Evolutionary conservation across 1,140 invertebrate species (phyloP), one percentile per base, ranked within the genome.

Genomic region (Brachionus rubens): DNA sequence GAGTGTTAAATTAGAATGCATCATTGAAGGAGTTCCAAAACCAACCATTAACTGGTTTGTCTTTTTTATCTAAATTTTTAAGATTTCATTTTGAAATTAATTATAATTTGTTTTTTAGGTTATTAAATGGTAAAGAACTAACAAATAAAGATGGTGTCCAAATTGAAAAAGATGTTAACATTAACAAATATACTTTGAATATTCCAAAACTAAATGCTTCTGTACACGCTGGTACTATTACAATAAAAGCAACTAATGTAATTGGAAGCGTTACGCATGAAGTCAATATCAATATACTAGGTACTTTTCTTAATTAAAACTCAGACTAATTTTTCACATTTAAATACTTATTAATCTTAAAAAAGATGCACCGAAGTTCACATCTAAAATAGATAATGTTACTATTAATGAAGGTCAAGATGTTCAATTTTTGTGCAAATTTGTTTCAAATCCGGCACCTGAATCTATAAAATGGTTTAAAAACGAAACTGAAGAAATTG

Each of bases 21-120:
- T 91, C 79, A 92, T 96, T 79, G 90, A 92, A 81, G 92, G 92
- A 77, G 92, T 94, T 85, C 93, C 93, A 24, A 88, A 90, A 80
- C 93, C 93, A 76, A 88, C 88, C 78, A 91, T 96, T 59, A 87
- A 88, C 78, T 96, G 93, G 93, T 94, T 6, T 3, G 12, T 54
- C 50, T 10, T 10, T 24, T 50, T 16, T 16, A 16, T 36, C 19
- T 14, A 6, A 19, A 33, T 16, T 30, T 28, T 47, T 26, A 28
- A 19, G 14, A 1, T 12, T 33, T n/a, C n/a, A n/a, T n/a, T n/a
- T n/a, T n/a, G n/a, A n/a, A 46, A n/a, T 6, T 50, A 36, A 40
- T 21, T 14, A 0, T n/a, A 33, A 59, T 0, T 9, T 59, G n/a
- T 59, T 59, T 59, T 21, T 21, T 14, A 50, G 68, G 14, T 5